A percentile compares a stretch with the other conserved stretches of the same genome.
Evolutionary conservation across 1,140 invertebrate genomes (phyloP).

Genomic region (Drosophila guanche): DNA sequence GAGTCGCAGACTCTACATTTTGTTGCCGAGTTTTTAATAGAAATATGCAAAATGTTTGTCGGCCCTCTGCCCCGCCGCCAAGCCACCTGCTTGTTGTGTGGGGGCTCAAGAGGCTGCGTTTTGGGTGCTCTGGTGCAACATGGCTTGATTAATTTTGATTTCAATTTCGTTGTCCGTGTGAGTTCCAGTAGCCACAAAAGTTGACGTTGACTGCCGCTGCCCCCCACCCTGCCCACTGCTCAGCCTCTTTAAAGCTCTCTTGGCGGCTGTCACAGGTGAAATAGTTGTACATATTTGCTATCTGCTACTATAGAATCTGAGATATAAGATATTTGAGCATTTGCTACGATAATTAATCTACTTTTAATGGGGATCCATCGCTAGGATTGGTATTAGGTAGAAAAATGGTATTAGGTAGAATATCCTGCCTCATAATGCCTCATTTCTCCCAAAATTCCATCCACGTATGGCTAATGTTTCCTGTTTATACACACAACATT

Average conservation of each 20-base stretch:
- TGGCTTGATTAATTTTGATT: constrained; percentile 76
- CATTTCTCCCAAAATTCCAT: no score
- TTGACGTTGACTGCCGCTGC: constrained; percentile 43
- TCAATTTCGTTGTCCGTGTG: constrained; percentile 60
- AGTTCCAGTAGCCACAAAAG: constrained; percentile 54
- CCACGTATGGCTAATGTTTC: constrained; percentile 32
- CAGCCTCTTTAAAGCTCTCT: no score
- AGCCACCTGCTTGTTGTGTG: constrained; percentile 1
- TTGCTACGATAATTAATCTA: neutral
- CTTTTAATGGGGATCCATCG: constrained; percentile 16
- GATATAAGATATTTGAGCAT: constrained; percentile 20
- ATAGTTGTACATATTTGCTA: constrained; percentile 29
- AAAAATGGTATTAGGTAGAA: no score
- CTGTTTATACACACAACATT: constrained; percentile 37
- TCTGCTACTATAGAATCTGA: constrained; percentile 38
- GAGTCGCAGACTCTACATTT: constrained; percentile 22
- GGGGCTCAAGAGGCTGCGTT: no score
- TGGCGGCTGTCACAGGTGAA: constrained; percentile 55
- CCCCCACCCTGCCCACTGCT: neutral
- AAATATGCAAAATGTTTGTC: constrained; percentile 70
- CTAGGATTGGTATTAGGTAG: no score
- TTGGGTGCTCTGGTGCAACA: constrained; percentile 31
- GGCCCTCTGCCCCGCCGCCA: constrained; percentile 14
- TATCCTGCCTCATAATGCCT: no score
- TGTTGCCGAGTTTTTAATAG: constrained; percentile 23